These are phyloP conservation scores for Cerceris rybyensis DNA, from an alignment of 2,888 invertebrate species.

Conservation along the genomic window DNA sequence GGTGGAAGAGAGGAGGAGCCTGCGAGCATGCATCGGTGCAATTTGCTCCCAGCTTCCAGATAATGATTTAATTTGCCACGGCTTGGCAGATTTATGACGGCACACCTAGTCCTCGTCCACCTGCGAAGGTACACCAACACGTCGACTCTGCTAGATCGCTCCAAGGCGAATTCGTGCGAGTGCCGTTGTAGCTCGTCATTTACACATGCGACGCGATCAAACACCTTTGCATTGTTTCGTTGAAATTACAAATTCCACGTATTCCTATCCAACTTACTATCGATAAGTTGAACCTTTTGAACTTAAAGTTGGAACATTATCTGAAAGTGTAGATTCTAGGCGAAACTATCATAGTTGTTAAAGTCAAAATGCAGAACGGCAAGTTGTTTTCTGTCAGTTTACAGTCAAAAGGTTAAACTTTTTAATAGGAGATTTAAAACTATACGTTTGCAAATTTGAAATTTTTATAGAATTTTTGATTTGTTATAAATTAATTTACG, in stretches of 20 bases:
- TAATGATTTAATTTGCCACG: slow-evolving; percentile 78
- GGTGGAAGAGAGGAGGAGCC: slow-evolving; percentile 41
- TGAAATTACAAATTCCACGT: neutral
- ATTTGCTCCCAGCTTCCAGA: slow-evolving; percentile 77
- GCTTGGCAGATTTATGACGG: slow-evolving; percentile 76
- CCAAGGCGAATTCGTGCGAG: slow-evolving; percentile 18
- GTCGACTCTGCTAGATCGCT: neutral
- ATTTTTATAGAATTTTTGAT: no score
- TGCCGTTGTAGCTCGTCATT: neutral
- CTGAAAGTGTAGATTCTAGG: no score
- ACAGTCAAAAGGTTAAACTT: no score
- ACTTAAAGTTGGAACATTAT: no score
- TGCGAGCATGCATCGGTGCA: slow-evolving; percentile 70
- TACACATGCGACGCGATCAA: neutral
- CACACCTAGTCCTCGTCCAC: slow-evolving; percentile 68
- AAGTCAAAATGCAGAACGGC: no score
- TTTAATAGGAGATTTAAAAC: no score
- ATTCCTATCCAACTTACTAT: neutral
- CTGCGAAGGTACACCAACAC: slow-evolving; percentile 37
- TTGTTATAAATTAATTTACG: no score
- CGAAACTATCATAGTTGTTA: no score
- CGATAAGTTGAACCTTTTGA: no score
- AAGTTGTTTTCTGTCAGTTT: no score
- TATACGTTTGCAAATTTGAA: no score
- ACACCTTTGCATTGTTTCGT: neutral